phyloP scores from a whole-genome alignment of 2,113 vertebrate species.

The Stictonetta naevosa region DNA sequence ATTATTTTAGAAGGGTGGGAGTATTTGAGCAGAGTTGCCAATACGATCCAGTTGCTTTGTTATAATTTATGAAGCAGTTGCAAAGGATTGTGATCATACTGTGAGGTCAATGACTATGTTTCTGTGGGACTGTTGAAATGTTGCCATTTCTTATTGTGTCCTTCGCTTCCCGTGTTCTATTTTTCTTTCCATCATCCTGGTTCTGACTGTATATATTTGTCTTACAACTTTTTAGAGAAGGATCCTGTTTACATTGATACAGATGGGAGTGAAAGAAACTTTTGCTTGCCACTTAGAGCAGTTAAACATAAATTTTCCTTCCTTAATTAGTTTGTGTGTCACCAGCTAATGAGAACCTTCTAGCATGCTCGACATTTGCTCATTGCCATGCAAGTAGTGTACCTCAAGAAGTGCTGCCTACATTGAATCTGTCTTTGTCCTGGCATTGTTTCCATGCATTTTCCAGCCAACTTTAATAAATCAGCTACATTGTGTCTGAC shows the following conservation, averaged over 20 bases:
- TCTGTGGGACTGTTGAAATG: rapidly evolving
- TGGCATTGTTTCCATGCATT: not conserved
- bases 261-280: not conserved
- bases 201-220: not conserved
- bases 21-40: not conserved
- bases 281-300: not conserved
- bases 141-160: not conserved
- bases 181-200: not conserved
- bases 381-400: not conserved
- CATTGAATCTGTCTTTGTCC: not conserved
- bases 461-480: slow-evolving; percentile 4
- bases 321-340: not conserved
- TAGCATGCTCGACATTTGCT: not conserved
- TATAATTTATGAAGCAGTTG: not conserved
- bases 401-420: not conserved
- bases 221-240: not conserved
- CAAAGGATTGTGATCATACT: not conserved
- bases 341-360: not conserved
- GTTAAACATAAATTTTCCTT: not conserved
- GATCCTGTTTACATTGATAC: not conserved
- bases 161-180: not conserved
- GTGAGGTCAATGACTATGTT: not conserved
- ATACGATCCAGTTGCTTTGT: not conserved
- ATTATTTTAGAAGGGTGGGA: not conserved
- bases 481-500: not conserved